A percentile compares a stretch with the other conserved stretches of the same genome.
phyloP scores from a whole-genome alignment of 2,113 vertebrate genomes.

The Hippocampus guttulatus region DNA sequence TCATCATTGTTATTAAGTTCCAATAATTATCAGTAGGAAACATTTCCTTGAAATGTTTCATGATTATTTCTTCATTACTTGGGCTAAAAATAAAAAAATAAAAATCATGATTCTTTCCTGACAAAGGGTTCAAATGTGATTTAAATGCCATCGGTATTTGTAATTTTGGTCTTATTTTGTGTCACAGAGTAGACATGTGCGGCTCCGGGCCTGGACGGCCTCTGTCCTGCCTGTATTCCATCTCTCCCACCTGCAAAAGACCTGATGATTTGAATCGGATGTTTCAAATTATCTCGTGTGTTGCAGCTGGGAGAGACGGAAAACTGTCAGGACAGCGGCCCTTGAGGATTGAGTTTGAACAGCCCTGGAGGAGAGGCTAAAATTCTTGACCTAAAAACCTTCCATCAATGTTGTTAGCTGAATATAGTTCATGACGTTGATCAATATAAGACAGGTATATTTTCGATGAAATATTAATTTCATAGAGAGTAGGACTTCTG shows the following conservation, averaged over 20 bases:
- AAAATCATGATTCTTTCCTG: too few species aligned
- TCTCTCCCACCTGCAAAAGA: too few species aligned
- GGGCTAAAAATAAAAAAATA: neutral
- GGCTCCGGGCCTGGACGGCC: too few species aligned
- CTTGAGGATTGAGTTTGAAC: too few species aligned
- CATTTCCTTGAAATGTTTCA: neutral
- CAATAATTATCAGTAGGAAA: neutral
- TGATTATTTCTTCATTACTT: neutral
- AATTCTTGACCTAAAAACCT: too few species aligned
- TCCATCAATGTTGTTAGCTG: neutral
- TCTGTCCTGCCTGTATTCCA: too few species aligned
- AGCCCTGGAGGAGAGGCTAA: too few species aligned
- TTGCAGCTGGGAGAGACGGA: too few species aligned
- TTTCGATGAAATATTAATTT: neutral
- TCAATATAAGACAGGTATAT: neutral
- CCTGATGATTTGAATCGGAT: too few species aligned
- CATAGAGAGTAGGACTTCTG: neutral
- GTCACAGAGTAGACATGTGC: too few species aligned
- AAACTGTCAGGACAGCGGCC: too few species aligned
- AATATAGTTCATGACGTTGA: neutral
- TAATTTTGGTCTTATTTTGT: neutral
- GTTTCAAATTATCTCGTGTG: too few species aligned
- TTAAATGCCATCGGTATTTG: neutral
- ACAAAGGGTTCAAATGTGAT: neutral
- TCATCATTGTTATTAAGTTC: neutral